A percentile compares a stretch with the other conserved stretches of the same genome.
These are phyloP conservation scores for Drosophila affinis DNA, from an alignment of 2,888 invertebrate species.

Conservation along the genomic window DNA sequence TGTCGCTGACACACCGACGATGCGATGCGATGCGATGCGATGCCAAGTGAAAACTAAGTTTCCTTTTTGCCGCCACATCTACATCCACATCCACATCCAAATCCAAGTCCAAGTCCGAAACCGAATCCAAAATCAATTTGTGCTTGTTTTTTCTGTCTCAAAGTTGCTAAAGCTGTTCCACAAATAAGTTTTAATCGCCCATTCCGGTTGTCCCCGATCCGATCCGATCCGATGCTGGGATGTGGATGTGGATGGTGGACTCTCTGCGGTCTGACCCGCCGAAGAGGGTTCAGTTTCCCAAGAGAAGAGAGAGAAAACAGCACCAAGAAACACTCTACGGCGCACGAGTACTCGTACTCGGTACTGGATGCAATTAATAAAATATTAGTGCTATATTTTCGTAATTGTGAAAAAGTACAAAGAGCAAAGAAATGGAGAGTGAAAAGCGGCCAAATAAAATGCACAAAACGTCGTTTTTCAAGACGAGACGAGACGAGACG, in stretches of 20 bases:
- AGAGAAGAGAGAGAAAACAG: background rate
- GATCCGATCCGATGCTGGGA: background rate
- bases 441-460: slow-evolving; percentile 46
- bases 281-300: slow-evolving; percentile 26
- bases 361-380: slow-evolving; percentile 20
- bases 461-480: background rate
- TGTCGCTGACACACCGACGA: slow-evolving; percentile 13
- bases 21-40: background rate
- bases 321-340: slow-evolving; percentile 10
- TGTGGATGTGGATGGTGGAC: background rate
- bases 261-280: slow-evolving; percentile 19
- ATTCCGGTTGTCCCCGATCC: slow-evolving; percentile 61
- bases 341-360: too few species aligned
- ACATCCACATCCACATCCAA: background rate
- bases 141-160: slow-evolving; percentile 28
- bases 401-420: slow-evolving; percentile 19
- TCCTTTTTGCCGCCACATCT: slow-evolving; percentile 45
- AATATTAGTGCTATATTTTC: slow-evolving; percentile 28
- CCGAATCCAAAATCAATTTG: slow-evolving; percentile 55
- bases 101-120: slow-evolving; percentile 33
- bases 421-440: slow-evolving; percentile 43
- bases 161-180: slow-evolving; percentile 26
- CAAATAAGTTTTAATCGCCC: slow-evolving; percentile 58
- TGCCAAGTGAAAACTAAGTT: slow-evolving; percentile 60
- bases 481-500: slow-evolving; percentile 18